Evolutionary conservation across 2,113 vertebrate species (phyloP).

Genomic region (Cephalopterus ornatus): DNA sequence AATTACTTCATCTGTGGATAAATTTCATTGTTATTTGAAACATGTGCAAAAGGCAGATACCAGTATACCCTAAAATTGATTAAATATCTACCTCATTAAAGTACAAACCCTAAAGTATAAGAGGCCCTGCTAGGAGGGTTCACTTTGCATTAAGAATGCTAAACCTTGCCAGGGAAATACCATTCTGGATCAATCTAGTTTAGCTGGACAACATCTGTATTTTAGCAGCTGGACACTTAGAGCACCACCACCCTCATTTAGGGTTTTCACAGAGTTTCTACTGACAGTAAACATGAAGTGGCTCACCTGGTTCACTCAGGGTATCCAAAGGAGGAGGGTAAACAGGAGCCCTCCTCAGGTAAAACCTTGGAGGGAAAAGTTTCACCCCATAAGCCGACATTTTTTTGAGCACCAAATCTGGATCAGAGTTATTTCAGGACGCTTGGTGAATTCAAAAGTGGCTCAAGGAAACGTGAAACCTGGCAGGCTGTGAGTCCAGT

Average conservation of each 20-base stretch:
- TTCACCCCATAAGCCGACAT: background rate
- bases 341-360: background rate
- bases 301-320: background rate
- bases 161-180: constrained; percentile 57
- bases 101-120: constrained; percentile 43
- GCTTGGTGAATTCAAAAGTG: background rate
- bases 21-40: constrained; percentile 77
- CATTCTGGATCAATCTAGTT: constrained; percentile 29
- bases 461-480: background rate
- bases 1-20: constrained; percentile 75
- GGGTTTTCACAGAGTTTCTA: background rate
- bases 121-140: constrained; percentile 60
- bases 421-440: background rate
- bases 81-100: constrained; percentile 75
- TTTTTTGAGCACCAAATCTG: background rate
- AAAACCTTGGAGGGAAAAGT: background rate
- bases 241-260: background rate
- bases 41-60: constrained; percentile 71
- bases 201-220: constrained; percentile 39
- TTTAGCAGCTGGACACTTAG: constrained; percentile 12
- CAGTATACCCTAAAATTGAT: constrained; percentile 68
- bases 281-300: background rate
- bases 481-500: background rate
- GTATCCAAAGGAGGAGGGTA: background rate
- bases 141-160: constrained; percentile 57